Conservation (phyloP, 2,797 vertebrate genomes). For the Sebastes oblongus region DNA sequence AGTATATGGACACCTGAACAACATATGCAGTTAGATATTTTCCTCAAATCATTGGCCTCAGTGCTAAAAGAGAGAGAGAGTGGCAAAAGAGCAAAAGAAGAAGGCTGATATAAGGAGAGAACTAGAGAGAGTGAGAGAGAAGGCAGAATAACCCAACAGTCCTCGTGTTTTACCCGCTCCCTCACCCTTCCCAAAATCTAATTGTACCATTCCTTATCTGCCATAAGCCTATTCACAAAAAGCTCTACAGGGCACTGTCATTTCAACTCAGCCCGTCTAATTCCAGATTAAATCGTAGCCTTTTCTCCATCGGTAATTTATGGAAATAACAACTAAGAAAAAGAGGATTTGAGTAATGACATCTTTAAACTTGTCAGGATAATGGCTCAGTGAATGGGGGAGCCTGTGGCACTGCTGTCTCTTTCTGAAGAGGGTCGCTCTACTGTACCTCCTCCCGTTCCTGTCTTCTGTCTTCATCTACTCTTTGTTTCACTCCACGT, state of each 20-base stretch:
- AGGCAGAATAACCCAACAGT: conserved; percentile 45
- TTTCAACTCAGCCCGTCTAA: conserved; percentile 77
- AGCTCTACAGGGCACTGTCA: conserved; percentile 79
- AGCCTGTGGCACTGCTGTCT: conserved; percentile 71
- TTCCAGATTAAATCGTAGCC: conserved; percentile 81
- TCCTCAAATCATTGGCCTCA: background rate
- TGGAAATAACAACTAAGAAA: conserved; percentile 83
- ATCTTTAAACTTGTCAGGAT: conserved; percentile 81
- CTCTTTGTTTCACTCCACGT: conserved; percentile 60
- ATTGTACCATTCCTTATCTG: conserved; percentile 80
- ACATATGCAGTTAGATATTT: background rate
- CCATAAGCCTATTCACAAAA: conserved; percentile 79
- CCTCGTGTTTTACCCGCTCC: conserved; percentile 50
- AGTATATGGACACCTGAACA: background rate
- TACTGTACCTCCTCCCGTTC: conserved; percentile 48
- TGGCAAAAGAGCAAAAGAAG: background rate
- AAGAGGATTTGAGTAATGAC: conserved; percentile 86
- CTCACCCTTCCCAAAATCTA: conserved; percentile 71
- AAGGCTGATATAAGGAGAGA: conserved; percentile 1
- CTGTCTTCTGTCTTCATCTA: conserved; percentile 48
- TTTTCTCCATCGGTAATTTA: conserved; percentile 81
- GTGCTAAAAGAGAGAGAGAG: background rate
- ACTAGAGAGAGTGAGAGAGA: background rate
- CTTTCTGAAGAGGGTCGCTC: conserved; percentile 62
- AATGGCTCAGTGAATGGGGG: conserved; percentile 70